Evolutionary conservation across 2,888 invertebrate genomes (phyloP).

Genomic region (Desoria tigrina): DNA sequence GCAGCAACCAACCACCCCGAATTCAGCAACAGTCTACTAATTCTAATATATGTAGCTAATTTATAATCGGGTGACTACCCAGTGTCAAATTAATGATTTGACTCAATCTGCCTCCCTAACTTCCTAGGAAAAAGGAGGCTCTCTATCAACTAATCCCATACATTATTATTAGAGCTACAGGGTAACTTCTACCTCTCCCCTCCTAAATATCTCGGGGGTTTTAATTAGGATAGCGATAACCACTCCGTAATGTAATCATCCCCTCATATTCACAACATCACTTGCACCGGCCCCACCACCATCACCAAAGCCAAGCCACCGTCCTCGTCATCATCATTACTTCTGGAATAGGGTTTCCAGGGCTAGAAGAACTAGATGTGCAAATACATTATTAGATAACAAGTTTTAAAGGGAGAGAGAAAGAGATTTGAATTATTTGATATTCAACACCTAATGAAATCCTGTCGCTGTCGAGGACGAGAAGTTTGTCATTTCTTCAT

Average conservation of each 20-base stretch:
- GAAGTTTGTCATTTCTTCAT: too few species aligned
- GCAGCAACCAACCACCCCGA: constrained; percentile 2
- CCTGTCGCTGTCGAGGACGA: too few species aligned
- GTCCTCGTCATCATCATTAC: too few species aligned
- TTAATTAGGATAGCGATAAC: constrained; percentile 19
- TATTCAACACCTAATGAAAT: too few species aligned
- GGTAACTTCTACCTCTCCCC: constrained; percentile 1
- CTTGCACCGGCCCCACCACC: too few species aligned
- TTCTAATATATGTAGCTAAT: constrained; percentile 25
- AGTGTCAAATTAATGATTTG: constrained; percentile 25
- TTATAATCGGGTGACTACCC: constrained; percentile 23
- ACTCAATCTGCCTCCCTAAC: constrained; percentile 8
- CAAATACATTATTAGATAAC: too few species aligned
- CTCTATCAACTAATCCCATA: not conserved
- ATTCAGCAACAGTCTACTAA: constrained; percentile 16
- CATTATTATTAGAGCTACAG: not conserved
- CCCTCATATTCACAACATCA: not conserved
- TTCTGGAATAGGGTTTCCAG: too few species aligned
- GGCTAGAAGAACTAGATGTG: too few species aligned
- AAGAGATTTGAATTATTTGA: too few species aligned
- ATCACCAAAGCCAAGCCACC: too few species aligned
- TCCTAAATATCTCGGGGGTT: constrained; percentile 18
- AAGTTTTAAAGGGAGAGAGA: too few species aligned
- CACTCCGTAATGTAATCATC: constrained; percentile 18
- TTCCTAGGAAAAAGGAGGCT: not conserved